Conservation (phyloP, 2,797 vertebrate genomes). For the Orestias chungarensis region DNA sequence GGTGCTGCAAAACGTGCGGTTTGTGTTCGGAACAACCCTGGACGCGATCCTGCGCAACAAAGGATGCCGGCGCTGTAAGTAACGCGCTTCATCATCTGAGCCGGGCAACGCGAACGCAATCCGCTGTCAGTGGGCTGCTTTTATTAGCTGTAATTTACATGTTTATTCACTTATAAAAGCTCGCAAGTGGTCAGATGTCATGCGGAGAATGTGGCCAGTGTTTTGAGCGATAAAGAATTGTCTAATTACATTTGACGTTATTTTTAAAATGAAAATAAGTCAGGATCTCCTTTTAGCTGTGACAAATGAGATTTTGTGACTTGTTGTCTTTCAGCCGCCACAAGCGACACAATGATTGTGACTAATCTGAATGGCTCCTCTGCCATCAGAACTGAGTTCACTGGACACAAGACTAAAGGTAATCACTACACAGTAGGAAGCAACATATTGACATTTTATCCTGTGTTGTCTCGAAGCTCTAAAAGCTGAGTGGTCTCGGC, state of each 20-base stretch:
- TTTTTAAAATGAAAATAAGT: conserved; percentile 19
- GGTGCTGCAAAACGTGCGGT: conserved; percentile 94
- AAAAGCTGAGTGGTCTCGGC: not conserved
- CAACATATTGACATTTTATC: not conserved
- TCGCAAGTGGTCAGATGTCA: conserved; percentile 25
- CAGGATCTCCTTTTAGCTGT: not conserved
- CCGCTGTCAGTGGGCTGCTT: conserved; percentile 28
- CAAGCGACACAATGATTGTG: conserved; percentile 84
- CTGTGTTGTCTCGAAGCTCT: not conserved
- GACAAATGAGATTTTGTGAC: not conserved
- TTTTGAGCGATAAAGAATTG: conserved; percentile 1
- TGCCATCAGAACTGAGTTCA: conserved; percentile 95
- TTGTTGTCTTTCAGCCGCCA: conserved; percentile 63
- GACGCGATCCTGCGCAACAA: conserved; percentile 96
- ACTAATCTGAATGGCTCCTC: conserved; percentile 95
- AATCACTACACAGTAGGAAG: conserved; percentile 11
- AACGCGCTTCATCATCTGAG: conserved; percentile 31
- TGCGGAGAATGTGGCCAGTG: conserved; percentile 34
- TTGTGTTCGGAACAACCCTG: conserved; percentile 95
- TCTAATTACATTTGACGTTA: conserved; percentile 16
- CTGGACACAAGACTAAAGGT: conserved; percentile 96
- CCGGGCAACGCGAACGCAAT: conserved; percentile 19
- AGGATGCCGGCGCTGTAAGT: conserved; percentile 96
- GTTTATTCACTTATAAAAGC: conserved; percentile 21
- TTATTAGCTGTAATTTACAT: conserved; percentile 1